Evolutionary conservation across 2,888 invertebrate genomes (phyloP).

Genomic region (Euzetes globulus): DNA sequence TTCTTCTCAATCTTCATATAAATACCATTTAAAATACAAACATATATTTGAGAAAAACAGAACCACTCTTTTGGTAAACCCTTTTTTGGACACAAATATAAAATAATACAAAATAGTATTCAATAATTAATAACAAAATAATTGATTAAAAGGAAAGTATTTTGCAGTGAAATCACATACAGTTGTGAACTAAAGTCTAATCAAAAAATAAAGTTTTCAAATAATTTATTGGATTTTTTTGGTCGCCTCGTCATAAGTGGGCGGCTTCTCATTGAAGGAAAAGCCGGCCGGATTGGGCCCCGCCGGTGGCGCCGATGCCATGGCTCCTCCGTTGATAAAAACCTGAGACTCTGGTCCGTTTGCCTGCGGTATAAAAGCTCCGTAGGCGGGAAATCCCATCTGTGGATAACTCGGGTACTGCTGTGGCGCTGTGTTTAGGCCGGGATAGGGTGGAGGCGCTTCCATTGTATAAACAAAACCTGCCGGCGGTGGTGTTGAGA

Average conservation of each 20-base stretch:
- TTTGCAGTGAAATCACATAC: too few species aligned
- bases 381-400: slow-evolving; percentile 6
- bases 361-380: neutral
- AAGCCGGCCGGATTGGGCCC: slow-evolving; percentile 6
- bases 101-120: too few species aligned
- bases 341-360: neutral
- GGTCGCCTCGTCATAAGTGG: slow-evolving; percentile 34
- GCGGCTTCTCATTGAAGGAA: slow-evolving; percentile 10
- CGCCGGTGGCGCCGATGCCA: neutral
- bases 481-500: slow-evolving; percentile 53
- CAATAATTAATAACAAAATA: too few species aligned
- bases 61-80: too few species aligned
- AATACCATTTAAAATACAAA: too few species aligned
- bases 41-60: too few species aligned
- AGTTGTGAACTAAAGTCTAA: too few species aligned
- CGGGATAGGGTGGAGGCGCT: slow-evolving; percentile 90
- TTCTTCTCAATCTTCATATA: too few species aligned
- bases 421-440: slow-evolving; percentile 56
- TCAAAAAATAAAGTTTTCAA: too few species aligned
- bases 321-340: neutral
- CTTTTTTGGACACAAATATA: too few species aligned
- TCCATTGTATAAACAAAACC: slow-evolving; percentile 67
- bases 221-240: slow-evolving; percentile 32
- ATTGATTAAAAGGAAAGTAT: too few species aligned
- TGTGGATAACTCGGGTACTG: slow-evolving; percentile 7